Percentiles rank a stretch among this genome's conserved stretches.
Evolutionary conservation across 2,113 vertebrate genomes (phyloP).

Genomic region (Peromyscus maniculatus): DNA sequence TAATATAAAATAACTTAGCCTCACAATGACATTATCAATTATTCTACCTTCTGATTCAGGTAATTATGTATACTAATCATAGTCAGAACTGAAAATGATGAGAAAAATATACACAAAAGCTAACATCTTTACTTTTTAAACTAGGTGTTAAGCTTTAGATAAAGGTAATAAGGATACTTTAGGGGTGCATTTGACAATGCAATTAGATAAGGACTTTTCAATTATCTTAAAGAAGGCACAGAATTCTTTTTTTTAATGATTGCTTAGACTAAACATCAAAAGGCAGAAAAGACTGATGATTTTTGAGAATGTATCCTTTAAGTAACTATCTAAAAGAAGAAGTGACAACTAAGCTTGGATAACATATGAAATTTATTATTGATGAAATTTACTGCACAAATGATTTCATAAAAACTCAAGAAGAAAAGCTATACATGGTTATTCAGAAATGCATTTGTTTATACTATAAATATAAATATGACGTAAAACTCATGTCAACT

Average conservation of each 20-base stretch:
- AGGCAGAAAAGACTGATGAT: background rate
- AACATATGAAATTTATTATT: background rate
- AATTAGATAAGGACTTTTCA: conserved; percentile 69
- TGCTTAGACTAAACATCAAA: conserved; percentile 17
- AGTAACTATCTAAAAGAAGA: background rate
- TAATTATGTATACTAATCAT: conserved; percentile 48
- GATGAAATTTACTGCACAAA: background rate
- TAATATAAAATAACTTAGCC: conserved; percentile 18
- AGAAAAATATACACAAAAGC: conserved; percentile 54
- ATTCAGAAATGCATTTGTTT: background rate
- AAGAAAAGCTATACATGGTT: background rate
- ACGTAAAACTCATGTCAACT: background rate
- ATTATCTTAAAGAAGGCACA: conserved; percentile 1
- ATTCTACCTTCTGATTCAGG: background rate
- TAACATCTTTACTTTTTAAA: conserved; percentile 56
- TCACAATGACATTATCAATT: conserved; percentile 57
- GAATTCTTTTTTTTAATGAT: background rate
- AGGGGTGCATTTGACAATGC: background rate
- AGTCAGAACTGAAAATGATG: background rate
- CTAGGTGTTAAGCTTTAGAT: conserved; percentile 54
- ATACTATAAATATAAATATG: background rate
- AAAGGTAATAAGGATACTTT: conserved; percentile 64
- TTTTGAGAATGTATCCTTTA: background rate
- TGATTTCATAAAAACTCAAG: background rate
- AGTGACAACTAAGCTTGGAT: background rate